A percentile compares a stretch with the other conserved stretches of the same genome.
Conservation (phyloP, 2,888 invertebrate genomes). For the Ormia ochracea region DNA sequence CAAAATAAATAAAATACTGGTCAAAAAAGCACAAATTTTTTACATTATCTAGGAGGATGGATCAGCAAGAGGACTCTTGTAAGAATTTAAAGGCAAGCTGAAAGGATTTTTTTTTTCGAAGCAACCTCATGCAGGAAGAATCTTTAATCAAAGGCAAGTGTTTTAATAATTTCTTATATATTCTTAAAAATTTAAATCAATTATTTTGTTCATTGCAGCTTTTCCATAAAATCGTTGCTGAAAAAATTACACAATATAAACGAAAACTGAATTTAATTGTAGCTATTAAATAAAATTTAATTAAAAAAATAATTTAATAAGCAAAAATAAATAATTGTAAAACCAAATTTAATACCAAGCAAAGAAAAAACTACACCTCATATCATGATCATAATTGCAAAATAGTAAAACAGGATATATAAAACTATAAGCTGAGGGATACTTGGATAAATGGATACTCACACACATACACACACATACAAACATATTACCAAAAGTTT, state of each 20-base stretch:
- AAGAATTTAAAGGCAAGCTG: background rate
- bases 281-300: slow-evolving; percentile 21
- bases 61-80: background rate
- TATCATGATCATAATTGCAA: slow-evolving; percentile 49
- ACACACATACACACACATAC: too few species aligned
- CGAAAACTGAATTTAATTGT: slow-evolving; percentile 52
- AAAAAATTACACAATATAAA: slow-evolving; percentile 37
- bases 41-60: slow-evolving; percentile 12
- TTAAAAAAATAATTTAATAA: background rate
- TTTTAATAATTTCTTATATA: too few species aligned
- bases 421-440: background rate
- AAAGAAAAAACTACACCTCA: slow-evolving; percentile 35
- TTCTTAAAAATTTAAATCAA: background rate
- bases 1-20: slow-evolving; percentile 43
- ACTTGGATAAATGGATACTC: slow-evolving; percentile 49
- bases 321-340: too few species aligned
- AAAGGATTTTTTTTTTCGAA: background rate
- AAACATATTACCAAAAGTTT: slow-evolving; percentile 46
- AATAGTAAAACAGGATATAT: slow-evolving; percentile 37
- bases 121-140: background rate
- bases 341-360: too few species aligned
- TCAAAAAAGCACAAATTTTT: slow-evolving; percentile 59
- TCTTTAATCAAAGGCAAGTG: slow-evolving; percentile 25
- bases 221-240: slow-evolving; percentile 6
- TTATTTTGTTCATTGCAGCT: background rate